A percentile compares a stretch with the other conserved stretches of the same genome.
These are phyloP conservation scores for Siniperca knerii DNA, from an alignment of 2,113 vertebrate genomes.

Conservation along the genomic window DNA sequence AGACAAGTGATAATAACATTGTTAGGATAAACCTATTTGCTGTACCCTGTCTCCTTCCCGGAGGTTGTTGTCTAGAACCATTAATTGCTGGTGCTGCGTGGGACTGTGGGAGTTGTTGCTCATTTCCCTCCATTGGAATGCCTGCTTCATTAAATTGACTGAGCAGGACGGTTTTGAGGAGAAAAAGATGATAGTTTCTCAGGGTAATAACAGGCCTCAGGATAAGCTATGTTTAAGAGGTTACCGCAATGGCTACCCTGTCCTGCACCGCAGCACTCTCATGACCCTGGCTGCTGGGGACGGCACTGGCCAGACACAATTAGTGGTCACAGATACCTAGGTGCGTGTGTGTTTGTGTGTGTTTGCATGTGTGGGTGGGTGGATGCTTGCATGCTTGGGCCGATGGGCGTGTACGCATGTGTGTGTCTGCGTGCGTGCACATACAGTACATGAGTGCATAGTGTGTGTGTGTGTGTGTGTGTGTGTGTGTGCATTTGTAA, in stretches of 20 bases:
- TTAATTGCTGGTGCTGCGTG: conserved; percentile 80
- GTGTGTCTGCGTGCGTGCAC: not conserved
- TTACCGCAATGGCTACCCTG: conserved; percentile 79
- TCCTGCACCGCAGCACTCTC: conserved; percentile 68
- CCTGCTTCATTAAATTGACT: conserved; percentile 73
- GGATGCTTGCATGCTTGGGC: conserved; percentile 25
- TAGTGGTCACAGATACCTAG: conserved; percentile 78
- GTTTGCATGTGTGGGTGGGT: conserved; percentile 46
- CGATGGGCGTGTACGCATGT: conserved; percentile 44
- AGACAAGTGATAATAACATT: not conserved
- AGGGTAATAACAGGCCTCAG: conserved; percentile 90
- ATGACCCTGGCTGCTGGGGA: conserved; percentile 75
- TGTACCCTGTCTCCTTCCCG: conserved; percentile 45
- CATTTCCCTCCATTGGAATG: conserved; percentile 70
- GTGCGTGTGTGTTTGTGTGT: conserved; percentile 61
- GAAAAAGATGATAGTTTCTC: conserved; percentile 88
- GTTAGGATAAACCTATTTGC: conserved; percentile 10
- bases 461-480: conserved; percentile 11
- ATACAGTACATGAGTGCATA: not conserved
- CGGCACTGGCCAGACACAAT: conserved; percentile 76
- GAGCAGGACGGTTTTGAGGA: conserved; percentile 78
- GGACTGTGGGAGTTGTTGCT: conserved; percentile 70
- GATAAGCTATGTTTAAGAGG: conserved; percentile 83
- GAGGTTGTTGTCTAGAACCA: conserved; percentile 70
- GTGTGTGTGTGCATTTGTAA: conserved; percentile 43